These are phyloP conservation scores for Toxotes chatareus DNA, from an alignment of 2,113 vertebrate species.

Conservation along the genomic window DNA sequence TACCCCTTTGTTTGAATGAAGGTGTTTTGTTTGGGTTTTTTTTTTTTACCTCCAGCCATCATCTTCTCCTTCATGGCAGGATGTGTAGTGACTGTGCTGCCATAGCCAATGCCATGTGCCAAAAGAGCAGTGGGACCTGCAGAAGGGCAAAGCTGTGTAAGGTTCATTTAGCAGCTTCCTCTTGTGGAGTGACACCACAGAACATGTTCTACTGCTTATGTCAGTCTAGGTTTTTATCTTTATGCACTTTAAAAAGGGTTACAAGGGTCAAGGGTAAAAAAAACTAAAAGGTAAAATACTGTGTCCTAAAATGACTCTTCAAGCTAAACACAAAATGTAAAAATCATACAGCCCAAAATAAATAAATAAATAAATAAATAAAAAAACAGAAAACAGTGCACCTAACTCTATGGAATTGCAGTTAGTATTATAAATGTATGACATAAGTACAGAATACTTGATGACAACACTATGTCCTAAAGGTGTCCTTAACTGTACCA, in stretches of 20 bases:
- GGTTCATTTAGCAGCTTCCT: slow-evolving; percentile 37
- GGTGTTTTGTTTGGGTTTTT: not conserved
- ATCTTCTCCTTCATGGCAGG: slow-evolving; percentile 97
- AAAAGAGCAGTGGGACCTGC: slow-evolving; percentile 95
- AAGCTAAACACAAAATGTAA: not conserved
- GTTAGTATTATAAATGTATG: slow-evolving; percentile 5
- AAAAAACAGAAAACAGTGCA: slow-evolving; percentile 1
- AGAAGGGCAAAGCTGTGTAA: slow-evolving; percentile 52
- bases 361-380: too few relatives aligned
- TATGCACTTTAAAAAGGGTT: slow-evolving; percentile 16
- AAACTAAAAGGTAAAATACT: not conserved
- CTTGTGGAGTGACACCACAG: slow-evolving; percentile 9
- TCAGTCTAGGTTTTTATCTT: slow-evolving; percentile 22
- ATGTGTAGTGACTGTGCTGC: slow-evolving; percentile 95
- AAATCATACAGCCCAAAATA: not conserved
- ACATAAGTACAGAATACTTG: slow-evolving; percentile 25
- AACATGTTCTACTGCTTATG: not conserved
- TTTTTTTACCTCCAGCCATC: slow-evolving; percentile 92
- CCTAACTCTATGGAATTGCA: slow-evolving; percentile 2
- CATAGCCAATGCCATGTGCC: slow-evolving; percentile 94
- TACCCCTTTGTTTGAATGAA: not conserved
- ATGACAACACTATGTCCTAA: slow-evolving; percentile 43
- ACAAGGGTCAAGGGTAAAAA: slow-evolving; percentile 11
- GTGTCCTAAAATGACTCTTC: not conserved
- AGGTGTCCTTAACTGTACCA: slow-evolving; percentile 46